Evolutionary conservation across 2,888 invertebrate genomes (phyloP), one percentile per base, ranked within the genome.

Genomic region (Lasioglossum pauxillum): DNA sequence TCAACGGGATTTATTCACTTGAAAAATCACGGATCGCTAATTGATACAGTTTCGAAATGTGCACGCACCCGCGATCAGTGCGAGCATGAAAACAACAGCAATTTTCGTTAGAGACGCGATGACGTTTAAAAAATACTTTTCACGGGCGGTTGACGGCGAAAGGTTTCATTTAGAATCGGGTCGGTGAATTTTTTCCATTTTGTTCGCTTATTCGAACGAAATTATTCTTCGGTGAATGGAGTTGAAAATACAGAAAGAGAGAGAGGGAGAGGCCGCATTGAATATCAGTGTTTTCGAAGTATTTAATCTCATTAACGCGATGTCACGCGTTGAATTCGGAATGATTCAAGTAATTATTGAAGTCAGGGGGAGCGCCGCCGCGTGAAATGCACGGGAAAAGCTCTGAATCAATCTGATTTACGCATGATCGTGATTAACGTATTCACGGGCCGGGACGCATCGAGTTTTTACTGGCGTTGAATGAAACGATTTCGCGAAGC

Each of bases 311-410:
- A 35, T 78, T 84, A 78, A 44, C 64, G 35, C 14, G 82, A 31
- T 80, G 77, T 72, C 49, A 64, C 27, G 44, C 60, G 71, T 46
- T 80, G 64, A 57, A 80, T 74, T 69, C 64, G 46, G 57, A 82
- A 53, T 77, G 75, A n/a, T 60, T 69, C 76, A 44, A 86, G 83
- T 81, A 88, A 89, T 89, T 88, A 88, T 82, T 74, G 76, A 81
- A 80, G 76, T 84, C 82, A 74, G 80, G n/a, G 69, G 71, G 23
- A 67, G 78, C 75, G 75, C 78, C 49, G 77, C 78, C 64, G 78
- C 46, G 77, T 67, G 69, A 75, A 82, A 82, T 44, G 49, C 67
- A 38, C 74, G 16, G 67, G n/a, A 80, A 80, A 77, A 46, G 69
- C 69, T 72, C 46, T 71, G 76, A 82, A 75, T 89, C 80, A 82